These are phyloP conservation scores for Leucophenga maculata DNA, from an alignment of 2,888 invertebrate genomes.

Conservation along the genomic window DNA sequence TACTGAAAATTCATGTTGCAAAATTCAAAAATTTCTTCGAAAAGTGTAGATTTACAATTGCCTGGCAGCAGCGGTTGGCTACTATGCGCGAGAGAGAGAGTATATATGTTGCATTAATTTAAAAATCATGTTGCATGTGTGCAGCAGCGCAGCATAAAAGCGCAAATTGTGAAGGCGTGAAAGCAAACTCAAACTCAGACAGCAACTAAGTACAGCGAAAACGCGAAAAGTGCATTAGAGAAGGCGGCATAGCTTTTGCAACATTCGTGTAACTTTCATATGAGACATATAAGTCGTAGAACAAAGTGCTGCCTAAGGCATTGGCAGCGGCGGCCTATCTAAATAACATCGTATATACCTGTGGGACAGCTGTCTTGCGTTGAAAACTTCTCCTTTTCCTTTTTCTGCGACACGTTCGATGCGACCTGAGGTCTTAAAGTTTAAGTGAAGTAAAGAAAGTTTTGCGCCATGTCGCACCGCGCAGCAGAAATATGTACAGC, in stretches of 20 bases:
- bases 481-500: conserved; percentile 31
- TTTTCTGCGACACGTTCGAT: too few relatives aligned
- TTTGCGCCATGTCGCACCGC: neutral
- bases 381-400: too few relatives aligned
- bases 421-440: conserved; percentile 15
- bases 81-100: too few relatives aligned
- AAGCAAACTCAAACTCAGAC: conserved; percentile 14
- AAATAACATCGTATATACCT: too few relatives aligned
- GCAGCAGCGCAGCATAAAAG: conserved; percentile 34
- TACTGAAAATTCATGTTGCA: too few relatives aligned
- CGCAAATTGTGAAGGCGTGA: neutral
- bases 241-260: neutral
- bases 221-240: conserved; percentile 19
- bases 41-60: too few relatives aligned
- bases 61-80: too few relatives aligned
- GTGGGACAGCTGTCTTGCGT: too few relatives aligned
- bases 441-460: neutral
- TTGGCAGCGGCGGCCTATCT: neutral
- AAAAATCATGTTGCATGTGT: conserved; percentile 51
- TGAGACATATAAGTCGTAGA: too few relatives aligned
- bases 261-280: neutral
- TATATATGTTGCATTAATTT: conserved; percentile 46
- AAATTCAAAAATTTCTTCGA: too few relatives aligned
- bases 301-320: neutral
- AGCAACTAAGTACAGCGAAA: neutral